These are phyloP conservation scores for Phaonia tiefii DNA, from an alignment of 2,888 invertebrate genomes.

Conservation along the genomic window DNA sequence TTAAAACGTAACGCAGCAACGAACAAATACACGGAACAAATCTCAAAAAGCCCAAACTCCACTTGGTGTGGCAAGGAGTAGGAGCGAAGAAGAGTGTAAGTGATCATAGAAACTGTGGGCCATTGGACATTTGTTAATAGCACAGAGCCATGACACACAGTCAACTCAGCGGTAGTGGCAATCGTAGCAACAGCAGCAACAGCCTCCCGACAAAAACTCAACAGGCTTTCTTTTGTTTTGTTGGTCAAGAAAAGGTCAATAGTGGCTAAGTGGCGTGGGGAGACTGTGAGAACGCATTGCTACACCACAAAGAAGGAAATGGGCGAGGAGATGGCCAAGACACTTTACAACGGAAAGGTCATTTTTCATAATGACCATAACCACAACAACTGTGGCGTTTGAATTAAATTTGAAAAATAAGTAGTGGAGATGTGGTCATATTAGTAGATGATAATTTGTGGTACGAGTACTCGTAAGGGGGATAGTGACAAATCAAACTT, in stretches of 20 bases:
- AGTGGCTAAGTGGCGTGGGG: conserved; percentile 61
- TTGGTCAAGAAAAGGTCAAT: conserved; percentile 55
- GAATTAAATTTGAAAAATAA: conserved; percentile 20
- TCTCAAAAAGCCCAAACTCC: too few species aligned
- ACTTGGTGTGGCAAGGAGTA: neutral
- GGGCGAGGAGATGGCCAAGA: neutral
- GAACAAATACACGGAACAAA: too few species aligned
- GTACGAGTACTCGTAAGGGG: too few species aligned
- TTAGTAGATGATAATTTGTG: conserved; percentile 65
- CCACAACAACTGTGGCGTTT: conserved; percentile 11
- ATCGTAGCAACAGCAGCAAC: conserved; percentile 14
- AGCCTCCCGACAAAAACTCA: conserved; percentile 48
- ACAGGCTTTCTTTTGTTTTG: conserved; percentile 48
- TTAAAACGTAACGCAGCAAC: conserved; percentile 42
- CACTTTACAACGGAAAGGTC: conserved; percentile 59
- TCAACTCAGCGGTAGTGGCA: neutral
- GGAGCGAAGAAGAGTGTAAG: neutral
- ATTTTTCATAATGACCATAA: conserved; percentile 65
- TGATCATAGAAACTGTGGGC: neutral
- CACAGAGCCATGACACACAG: conserved; percentile 25
- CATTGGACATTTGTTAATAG: conserved; percentile 15
- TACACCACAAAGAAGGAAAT: conserved; percentile 16
- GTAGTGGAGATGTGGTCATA: conserved; percentile 55
- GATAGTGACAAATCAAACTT: conserved; percentile 64
- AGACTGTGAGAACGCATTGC: conserved; percentile 48